Evolutionary conservation across 2,888 invertebrate species (phyloP), one percentile per base, ranked within the genome.

Genomic region (Polyommatus icarus): DNA sequence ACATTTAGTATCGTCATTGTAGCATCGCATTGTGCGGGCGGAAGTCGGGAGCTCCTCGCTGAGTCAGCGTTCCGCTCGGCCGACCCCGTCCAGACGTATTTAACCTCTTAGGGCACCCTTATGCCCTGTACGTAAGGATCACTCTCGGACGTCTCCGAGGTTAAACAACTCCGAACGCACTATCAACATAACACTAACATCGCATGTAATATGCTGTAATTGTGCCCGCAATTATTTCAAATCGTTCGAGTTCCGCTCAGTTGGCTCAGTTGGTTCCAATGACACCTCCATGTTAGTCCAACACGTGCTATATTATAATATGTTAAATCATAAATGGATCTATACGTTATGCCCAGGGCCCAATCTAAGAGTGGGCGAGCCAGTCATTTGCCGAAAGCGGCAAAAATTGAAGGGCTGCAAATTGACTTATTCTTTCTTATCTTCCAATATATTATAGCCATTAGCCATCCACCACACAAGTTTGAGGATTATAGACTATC

Each of bases 41-140:
- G 67, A 67, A 67, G 32, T 29, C 61, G 67, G 67, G 67, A 71
- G 61, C 78, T 79, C 76, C 20, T 36, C 77, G 59, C 46, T 76
- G 67, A 76, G 76, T 57, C 36, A 76, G 76, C 76, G 61, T 76
- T 50, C 77, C 57, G 59, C 36, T 24, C 24, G 67, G 29, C 67
- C 15, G 29, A 10, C 61, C 12, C 61, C 67, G 29, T 59, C 59
- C 59, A 59, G n/a, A 54, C 0, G 8, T 20, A 59, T 20, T 20
- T 59, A 8, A 5, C 59, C n/a, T 59, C 20, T 18, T 18, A 18
- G 54, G 54, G 12, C 59, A 8, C 8, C 59, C 20, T 59, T 59
- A 20, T 59, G 59, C 15, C 3, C 4, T 0, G 18, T 18, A 18
- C 54, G 1, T 54, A 54, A 54, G 5, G 54, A 54, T 54, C 54